Base-by-base conservation (phyloP, 2,888 invertebrate genomes). In the Schizaphis graminum region DNA sequence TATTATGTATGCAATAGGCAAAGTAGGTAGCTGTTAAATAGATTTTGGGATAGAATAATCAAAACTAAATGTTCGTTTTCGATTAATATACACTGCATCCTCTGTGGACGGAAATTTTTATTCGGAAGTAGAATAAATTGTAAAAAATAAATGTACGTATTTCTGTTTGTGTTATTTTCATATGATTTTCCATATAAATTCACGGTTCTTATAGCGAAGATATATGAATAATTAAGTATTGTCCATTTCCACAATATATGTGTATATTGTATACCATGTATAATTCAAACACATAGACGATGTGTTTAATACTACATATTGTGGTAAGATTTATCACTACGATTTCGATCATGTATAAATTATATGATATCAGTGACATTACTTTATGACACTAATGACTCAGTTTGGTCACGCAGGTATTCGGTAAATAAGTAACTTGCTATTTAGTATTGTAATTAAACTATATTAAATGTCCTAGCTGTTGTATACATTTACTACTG, bases 371-470 rank as follows among this genome's bases (percentile, higher is more conserved):
- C 57, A 61, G 44, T 47, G 16, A 53, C 16, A 53, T 53, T 53
- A 53, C n/a, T n/a, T 67, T n/a, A 67, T 67, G 61, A 67, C n/a
- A 67, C n/a, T 67, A 67, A 67, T 67, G n/a, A n/a, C n/a, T n/a
- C n/a, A n/a, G n/a, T 67, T 67, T 67, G n/a, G 67, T 67, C n/a
- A 67, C n/a, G n/a, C n/a, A n/a, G 67, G n/a, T n/a, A n/a, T 67
- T n/a, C 5, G 16, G 16, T 67, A 16, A 67, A 67, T n/a, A 35
- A 16, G 16, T 16, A 16, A 16, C n/a, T 67, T 67, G 16, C n/a
- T 67, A 67, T n/a, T 67, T 67, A 67, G 1, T 67, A 67, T 35
- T 77, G 21, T 24, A 41, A 77, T 35, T 77, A 35, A 8, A 21
- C 8, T 77, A 8, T 8, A 77, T 77, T 35, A 16, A 35, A 77